These are phyloP conservation scores for Lordiphosa andalusiaca DNA, from an alignment of 2,888 invertebrate species.

Conservation along the genomic window DNA sequence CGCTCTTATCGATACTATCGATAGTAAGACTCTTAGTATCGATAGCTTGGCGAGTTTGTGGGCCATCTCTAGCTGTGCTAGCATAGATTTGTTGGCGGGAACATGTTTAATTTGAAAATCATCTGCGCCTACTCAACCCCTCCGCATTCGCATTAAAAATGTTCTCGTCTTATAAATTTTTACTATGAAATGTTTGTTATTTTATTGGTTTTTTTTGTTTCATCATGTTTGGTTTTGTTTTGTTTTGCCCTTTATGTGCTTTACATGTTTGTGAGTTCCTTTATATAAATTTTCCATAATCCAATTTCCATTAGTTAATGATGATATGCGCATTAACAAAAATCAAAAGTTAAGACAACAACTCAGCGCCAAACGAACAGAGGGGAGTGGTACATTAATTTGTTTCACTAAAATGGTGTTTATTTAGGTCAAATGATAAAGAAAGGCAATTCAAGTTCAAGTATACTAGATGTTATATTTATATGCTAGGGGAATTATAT, in stretches of 20 bases:
- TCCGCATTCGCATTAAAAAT: too few relatives aligned
- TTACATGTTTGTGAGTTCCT: constrained; percentile 65
- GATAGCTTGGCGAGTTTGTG: too few relatives aligned
- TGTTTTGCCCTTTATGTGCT: constrained; percentile 69
- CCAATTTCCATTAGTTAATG: constrained; percentile 50
- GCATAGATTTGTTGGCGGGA: too few relatives aligned
- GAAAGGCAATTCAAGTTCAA: constrained; percentile 69
- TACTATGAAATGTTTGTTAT: constrained; percentile 68
- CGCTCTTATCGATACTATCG: too few relatives aligned
- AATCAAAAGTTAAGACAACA: constrained; percentile 34
- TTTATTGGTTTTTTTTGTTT: constrained; percentile 56
- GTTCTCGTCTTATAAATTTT: constrained; percentile 11
- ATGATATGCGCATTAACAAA: constrained; percentile 65
- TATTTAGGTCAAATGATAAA: constrained; percentile 68
- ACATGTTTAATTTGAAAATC: too few relatives aligned
- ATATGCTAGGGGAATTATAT: constrained; percentile 57
- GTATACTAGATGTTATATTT: constrained; percentile 51
- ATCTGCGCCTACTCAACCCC: too few relatives aligned
- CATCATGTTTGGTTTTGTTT: constrained; percentile 31
- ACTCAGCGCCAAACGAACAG: constrained; percentile 53
- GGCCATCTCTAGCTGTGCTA: too few relatives aligned
- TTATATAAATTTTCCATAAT: constrained; percentile 55
- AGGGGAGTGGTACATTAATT: constrained; percentile 1
- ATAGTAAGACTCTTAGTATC: too few relatives aligned
- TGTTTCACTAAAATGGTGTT: constrained; percentile 39